Conservation (phyloP, 2,888 invertebrate genomes). For the Eupithecia inturbata region DNA sequence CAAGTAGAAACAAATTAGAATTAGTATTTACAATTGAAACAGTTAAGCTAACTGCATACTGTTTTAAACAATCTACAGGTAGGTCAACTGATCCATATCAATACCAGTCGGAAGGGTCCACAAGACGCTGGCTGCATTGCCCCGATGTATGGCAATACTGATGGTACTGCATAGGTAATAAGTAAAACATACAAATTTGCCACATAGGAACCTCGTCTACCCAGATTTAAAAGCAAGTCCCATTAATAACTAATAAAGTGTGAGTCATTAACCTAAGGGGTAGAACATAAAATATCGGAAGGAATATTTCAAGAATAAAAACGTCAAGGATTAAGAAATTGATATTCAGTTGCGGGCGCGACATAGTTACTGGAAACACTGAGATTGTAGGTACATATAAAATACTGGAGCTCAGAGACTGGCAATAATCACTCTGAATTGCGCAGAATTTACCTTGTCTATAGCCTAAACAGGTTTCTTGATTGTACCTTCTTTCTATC, state of each 20-base stretch:
- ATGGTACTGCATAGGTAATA: too few relatives aligned
- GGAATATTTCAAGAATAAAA: neutral
- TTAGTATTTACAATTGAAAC: too few relatives aligned
- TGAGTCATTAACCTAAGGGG: too few relatives aligned
- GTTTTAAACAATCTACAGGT: too few relatives aligned
- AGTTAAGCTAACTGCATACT: too few relatives aligned
- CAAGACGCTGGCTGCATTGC: too few relatives aligned
- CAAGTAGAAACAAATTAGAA: too few relatives aligned
- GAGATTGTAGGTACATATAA: too few relatives aligned
- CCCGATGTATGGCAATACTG: too few relatives aligned
- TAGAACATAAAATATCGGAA: too few relatives aligned
- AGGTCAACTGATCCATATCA: too few relatives aligned
- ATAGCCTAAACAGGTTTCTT: slow-evolving; percentile 2
- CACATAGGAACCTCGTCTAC: neutral
- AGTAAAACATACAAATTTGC: neutral
- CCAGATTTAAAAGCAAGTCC: neutral
- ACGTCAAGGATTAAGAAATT: neutral
- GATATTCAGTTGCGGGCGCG: neutral
- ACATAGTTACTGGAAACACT: neutral
- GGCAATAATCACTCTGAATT: neutral
- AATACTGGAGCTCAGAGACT: neutral
- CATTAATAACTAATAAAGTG: neutral
- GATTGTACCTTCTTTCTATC: neutral
- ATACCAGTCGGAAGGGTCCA: too few relatives aligned
- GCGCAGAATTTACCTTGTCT: neutral